phyloP scores from a whole-genome alignment of 2,113 vertebrate species.

The Vanacampus margaritifer region DNA sequence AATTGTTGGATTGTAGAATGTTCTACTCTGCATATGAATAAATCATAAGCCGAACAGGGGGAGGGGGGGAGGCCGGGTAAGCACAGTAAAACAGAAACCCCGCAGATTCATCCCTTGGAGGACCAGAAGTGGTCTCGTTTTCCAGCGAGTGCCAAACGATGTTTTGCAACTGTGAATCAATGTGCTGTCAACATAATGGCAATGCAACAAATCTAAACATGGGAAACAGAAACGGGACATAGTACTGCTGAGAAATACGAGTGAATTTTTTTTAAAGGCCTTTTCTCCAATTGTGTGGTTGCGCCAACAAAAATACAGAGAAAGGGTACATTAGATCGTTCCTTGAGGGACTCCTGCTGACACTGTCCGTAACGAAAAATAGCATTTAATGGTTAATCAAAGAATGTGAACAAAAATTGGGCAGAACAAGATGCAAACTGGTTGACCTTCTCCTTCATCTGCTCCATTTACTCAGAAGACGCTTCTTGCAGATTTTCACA shows the following conservation, averaged over 20 bases:
- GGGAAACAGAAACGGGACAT: conserved; percentile 1
- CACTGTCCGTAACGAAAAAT: neutral
- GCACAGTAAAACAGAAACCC: conserved; percentile 45
- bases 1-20: conserved; percentile 26
- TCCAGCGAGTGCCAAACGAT: neutral
- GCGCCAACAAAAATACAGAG: neutral
- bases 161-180: conserved; percentile 1
- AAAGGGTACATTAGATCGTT: neutral
- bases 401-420: neutral
- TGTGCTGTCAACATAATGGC: neutral
- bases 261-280: neutral
- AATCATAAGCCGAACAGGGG: conserved; percentile 45
- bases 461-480: neutral
- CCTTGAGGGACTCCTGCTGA: neutral
- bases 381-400: neutral
- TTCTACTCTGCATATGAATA: conserved; percentile 56
- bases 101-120: conserved; percentile 42
- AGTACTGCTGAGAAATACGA: neutral
- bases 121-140: conserved; percentile 15
- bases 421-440: neutral
- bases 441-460: too few relatives aligned
- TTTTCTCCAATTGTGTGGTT: neutral
- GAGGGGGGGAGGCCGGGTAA: neutral
- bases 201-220: conserved; percentile 10
- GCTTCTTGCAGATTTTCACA: neutral